Conservation (phyloP, 2,888 invertebrate genomes). For the Oscheius sp. region DNA sequence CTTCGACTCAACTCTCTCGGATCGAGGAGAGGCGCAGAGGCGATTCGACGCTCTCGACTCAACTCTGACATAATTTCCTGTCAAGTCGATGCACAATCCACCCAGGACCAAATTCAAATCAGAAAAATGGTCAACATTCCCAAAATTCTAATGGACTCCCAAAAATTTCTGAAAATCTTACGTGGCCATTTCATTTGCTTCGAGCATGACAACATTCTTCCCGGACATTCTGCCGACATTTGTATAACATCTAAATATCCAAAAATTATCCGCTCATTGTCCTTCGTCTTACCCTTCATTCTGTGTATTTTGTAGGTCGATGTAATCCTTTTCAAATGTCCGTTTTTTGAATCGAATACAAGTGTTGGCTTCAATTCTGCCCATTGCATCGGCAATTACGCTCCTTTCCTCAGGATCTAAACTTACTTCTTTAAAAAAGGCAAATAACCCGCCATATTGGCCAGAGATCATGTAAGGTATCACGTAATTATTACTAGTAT, state of each 20-base stretch:
- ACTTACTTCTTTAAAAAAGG: slow-evolving; percentile 8
- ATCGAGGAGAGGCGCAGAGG: too few relatives aligned
- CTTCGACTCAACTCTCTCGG: too few relatives aligned
- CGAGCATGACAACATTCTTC: slow-evolving; percentile 69
- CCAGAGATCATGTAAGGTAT: slow-evolving; percentile 65
- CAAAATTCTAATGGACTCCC: too few relatives aligned
- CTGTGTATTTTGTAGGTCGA: slow-evolving; percentile 63
- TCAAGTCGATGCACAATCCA: too few relatives aligned
- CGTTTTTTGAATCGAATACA: slow-evolving; percentile 61
- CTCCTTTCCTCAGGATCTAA: slow-evolving; percentile 55
- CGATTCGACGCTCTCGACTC: too few relatives aligned
- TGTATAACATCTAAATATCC: slow-evolving; percentile 64
- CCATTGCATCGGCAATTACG: slow-evolving; percentile 63
- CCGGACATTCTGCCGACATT: slow-evolving; percentile 63
- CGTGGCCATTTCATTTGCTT: slow-evolving; percentile 63
- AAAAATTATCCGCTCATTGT: not conserved
- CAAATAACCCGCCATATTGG: slow-evolving; percentile 48
- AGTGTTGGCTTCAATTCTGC: slow-evolving; percentile 61
- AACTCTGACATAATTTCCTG: too few relatives aligned
- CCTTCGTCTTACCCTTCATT: slow-evolving; percentile 61
- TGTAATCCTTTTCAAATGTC: slow-evolving; percentile 58
- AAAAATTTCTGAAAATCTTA: slow-evolving; percentile 38
- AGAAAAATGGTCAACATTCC: too few relatives aligned
- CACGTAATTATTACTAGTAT: slow-evolving; percentile 53
- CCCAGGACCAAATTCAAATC: too few relatives aligned